Conservation (phyloP, 2,113 vertebrate species). For the Pollimyrus isidori region DNA sequence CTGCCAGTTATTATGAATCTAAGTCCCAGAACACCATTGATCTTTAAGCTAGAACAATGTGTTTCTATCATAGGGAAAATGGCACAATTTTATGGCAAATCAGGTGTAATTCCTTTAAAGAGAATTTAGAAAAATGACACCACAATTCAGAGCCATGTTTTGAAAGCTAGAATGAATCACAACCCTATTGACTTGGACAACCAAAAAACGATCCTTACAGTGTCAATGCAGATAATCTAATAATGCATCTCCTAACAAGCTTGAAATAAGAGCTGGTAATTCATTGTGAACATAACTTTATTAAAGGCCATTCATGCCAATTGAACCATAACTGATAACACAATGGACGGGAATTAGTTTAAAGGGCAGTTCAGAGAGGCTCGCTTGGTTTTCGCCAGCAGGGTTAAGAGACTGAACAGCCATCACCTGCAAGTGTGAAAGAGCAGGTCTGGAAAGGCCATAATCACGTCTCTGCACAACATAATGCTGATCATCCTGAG, state of each 20-base stretch:
- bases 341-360: not conserved
- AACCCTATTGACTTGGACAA: not conserved
- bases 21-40: not conserved
- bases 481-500: not conserved
- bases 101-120: not conserved
- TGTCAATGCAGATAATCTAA: constrained; percentile 14
- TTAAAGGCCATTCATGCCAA: constrained; percentile 12
- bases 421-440: not conserved
- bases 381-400: not conserved
- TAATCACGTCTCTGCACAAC: not conserved
- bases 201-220: constrained; percentile 14
- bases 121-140: not conserved
- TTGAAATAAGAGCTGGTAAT: constrained; percentile 12
- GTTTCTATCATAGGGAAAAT: not conserved
- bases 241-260: constrained; percentile 5
- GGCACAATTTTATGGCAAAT: not conserved
- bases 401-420: not conserved
- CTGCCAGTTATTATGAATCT: not conserved
- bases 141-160: not conserved
- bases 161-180: not conserved
- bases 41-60: not conserved
- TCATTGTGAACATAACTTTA: constrained; percentile 8
- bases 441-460: not conserved
- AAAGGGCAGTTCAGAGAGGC: not conserved
- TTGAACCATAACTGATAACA: constrained; percentile 13